These are phyloP conservation scores for Agrochola macilenta DNA, from an alignment of 2,888 invertebrate species.

Conservation along the genomic window DNA sequence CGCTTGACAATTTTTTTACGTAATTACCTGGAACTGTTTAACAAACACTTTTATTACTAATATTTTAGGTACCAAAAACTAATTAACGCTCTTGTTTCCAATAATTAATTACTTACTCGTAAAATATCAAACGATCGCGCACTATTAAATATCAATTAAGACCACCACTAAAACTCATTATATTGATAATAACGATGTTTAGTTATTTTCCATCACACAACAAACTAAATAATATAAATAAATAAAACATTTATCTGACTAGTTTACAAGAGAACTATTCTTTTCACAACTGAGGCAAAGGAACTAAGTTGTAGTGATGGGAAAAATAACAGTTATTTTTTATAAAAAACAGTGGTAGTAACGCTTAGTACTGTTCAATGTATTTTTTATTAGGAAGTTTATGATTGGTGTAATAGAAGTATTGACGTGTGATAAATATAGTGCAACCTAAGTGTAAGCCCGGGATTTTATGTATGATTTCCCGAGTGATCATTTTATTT, in stretches of 20 bases:
- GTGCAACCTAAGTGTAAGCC: not conserved
- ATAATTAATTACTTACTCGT: constrained; percentile 29
- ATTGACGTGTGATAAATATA: not conserved
- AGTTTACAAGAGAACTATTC: constrained; percentile 52
- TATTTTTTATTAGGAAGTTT: not conserved
- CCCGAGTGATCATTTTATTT: not conserved
- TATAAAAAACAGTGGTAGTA: constrained; percentile 17
- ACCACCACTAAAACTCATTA: constrained; percentile 68
- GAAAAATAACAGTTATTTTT: constrained; percentile 34
- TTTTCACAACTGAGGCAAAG: constrained; percentile 58
- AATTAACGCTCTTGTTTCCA: constrained; percentile 35
- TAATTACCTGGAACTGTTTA: not conserved
- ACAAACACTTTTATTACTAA: not conserved
- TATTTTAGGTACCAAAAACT: constrained; percentile 11
- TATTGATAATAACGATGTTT: constrained; percentile 64
- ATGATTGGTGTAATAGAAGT: not conserved
- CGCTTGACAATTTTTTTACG: not conserved
- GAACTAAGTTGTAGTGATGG: constrained; percentile 54
- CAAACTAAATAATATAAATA: constrained; percentile 50
- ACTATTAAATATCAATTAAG: constrained; percentile 64
- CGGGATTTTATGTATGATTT: not conserved
- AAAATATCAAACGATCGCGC: constrained; percentile 43
- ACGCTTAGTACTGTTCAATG: constrained; percentile 14
- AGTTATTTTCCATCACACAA: constrained; percentile 72
- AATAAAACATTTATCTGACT: constrained; percentile 54